Conservation (phyloP, 2,888 invertebrate genomes). For the Eupithecia pulchellata region DNA sequence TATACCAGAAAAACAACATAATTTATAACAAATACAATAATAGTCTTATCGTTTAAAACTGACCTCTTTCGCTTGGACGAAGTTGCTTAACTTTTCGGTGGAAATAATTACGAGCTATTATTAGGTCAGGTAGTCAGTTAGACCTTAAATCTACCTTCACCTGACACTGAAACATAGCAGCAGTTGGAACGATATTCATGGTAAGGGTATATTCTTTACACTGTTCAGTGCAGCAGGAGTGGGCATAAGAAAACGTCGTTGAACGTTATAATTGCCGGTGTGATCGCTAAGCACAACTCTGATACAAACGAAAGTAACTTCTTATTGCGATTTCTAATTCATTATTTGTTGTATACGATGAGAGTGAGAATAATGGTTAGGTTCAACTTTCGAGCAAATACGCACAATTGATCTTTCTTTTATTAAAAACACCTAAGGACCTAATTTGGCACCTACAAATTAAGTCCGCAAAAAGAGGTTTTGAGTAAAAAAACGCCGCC, state of each 20-base stretch:
- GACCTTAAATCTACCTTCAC: not conserved
- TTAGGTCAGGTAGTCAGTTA: no score
- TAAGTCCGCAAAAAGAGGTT: no score
- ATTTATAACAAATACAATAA: no score
- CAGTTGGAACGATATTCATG: not conserved
- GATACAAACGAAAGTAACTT: constrained; percentile 44
- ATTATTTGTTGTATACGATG: constrained; percentile 12
- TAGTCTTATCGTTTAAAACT: no score
- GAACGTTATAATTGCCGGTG: constrained; percentile 48
- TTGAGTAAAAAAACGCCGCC: not conserved
- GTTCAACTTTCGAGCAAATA: not conserved
- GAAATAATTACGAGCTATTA: no score
- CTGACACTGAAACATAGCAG: not conserved
- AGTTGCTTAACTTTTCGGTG: no score
- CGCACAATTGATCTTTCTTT: not conserved
- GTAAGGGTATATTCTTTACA: constrained; percentile 43
- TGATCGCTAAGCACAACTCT: constrained; percentile 39
- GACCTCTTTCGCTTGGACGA: no score
- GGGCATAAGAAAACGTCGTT: constrained; percentile 71
- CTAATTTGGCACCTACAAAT: no score
- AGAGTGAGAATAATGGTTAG: constrained; percentile 5
- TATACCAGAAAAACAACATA: no score
- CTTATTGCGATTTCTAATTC: constrained; percentile 37
- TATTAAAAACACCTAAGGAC: not conserved
- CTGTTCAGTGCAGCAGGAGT: constrained; percentile 72